Conservation (phyloP, 2,113 vertebrate genomes). For the Parotia lawesii region DNA sequence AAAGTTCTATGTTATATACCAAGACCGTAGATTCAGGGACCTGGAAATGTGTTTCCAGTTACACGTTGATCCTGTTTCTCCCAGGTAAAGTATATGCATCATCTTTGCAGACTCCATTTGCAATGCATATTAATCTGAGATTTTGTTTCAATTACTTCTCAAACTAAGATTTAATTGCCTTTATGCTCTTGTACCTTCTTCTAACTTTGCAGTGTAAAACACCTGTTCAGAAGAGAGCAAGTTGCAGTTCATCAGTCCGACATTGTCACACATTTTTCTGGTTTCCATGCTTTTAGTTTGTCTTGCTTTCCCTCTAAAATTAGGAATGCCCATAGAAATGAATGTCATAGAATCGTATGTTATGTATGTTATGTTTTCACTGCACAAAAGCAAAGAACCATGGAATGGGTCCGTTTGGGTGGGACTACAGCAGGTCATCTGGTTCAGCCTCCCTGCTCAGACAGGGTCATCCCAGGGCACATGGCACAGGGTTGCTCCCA, state of each 20-base stretch:
- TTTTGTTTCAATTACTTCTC: neutral
- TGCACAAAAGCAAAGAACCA: neutral
- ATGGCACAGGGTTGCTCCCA: neutral
- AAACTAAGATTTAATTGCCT: neutral
- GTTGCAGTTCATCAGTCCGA: neutral
- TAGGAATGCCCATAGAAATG: neutral
- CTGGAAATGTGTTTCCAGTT: neutral
- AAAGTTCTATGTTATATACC: neutral
- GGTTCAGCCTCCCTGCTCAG: neutral
- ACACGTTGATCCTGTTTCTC: neutral
- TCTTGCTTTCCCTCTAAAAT: neutral
- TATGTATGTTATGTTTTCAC: rapidly evolving
- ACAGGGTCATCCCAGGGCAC: neutral
- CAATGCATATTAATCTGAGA: neutral
- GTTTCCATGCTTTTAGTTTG: neutral
- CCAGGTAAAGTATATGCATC: neutral
- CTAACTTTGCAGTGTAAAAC: neutral
- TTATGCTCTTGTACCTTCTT: neutral
- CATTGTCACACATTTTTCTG: neutral
- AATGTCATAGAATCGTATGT: neutral
- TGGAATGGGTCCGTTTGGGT: neutral
- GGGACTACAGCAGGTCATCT: neutral
- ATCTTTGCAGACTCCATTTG: neutral
- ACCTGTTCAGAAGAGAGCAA: neutral
- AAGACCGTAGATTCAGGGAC: neutral